Base-by-base conservation (phyloP, 2,888 invertebrate genomes). In the Pollenia amentaria region DNA sequence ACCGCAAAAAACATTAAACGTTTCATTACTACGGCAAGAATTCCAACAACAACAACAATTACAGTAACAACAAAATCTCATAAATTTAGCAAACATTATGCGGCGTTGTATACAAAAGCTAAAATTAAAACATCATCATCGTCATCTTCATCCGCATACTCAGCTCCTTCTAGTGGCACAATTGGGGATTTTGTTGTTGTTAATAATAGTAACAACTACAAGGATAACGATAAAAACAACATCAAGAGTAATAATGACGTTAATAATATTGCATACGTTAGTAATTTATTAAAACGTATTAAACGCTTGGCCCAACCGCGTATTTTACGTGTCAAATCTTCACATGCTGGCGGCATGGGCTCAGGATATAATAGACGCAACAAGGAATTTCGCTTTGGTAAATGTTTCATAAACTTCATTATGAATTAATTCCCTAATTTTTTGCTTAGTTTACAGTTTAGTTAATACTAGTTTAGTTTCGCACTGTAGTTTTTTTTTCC, bases 291-390 rank as follows among this genome's bases (percentile, higher is more conserved):
- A 89, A 92, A 90, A 87, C 93, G 94, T 89, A 90, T 91, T 89
- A 93, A 93, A 89, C 93, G 94, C 92, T 94, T 95, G 92, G 95
- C 95, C 88, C 93, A 93, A 89, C 93, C 93, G 87, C 92, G 93
- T 89, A 93, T 95, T 93, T 95, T 95, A 94, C 94, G 95, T 93
- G 95, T 95, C 94, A 94, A 95, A 89, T 91, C 92, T 87, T 92
- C 93, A 84, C 91, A 92, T 90, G 90, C 90, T 88, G 91, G 91
- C 90, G 91, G 92, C 89, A 89, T 91, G 91, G 91, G 91, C 86
- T 89, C 91, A 89, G 91, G 91, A 88, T 90, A 91, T 89, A 87
- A 81, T 81, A 87, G 87, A 81, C 91, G 91, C 91, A 91, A 92
- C 90, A 93, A 93, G 93, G 92, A 92, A 85, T 92, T 92, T 89